Conservation (phyloP, 2,113 vertebrate species). For the Regulus satrapa region DNA sequence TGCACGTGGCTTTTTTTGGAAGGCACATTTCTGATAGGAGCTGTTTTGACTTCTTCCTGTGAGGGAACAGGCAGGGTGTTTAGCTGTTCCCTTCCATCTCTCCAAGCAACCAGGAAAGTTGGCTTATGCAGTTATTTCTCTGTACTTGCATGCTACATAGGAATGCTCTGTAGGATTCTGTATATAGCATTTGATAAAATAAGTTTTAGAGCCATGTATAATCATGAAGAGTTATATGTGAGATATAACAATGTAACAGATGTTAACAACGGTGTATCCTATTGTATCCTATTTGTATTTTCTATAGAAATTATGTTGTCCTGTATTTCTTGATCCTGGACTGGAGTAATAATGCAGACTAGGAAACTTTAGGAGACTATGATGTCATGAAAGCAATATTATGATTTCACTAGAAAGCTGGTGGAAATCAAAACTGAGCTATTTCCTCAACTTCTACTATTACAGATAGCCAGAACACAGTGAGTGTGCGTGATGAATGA, state of each 20-base stretch:
- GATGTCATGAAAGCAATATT: constrained; percentile 10
- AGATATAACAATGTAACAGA: not conserved
- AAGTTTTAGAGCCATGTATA: not conserved
- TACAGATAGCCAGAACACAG: not conserved
- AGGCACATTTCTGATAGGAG: constrained; percentile 38
- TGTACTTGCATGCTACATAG: not conserved
- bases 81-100: constrained; percentile 49
- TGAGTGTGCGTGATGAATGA: constrained; percentile 8
- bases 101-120: constrained; percentile 55
- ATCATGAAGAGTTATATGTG: not conserved
- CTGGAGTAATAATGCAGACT: not conserved
- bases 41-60: constrained; percentile 60
- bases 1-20: constrained; percentile 64
- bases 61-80: constrained; percentile 57
- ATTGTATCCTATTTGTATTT: not conserved
- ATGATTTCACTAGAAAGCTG: not conserved
- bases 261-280: not conserved
- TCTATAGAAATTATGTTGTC: not conserved
- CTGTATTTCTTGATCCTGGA: not conserved
- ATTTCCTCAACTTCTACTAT: not conserved
- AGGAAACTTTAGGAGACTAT: not conserved
- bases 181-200: constrained; percentile 27
- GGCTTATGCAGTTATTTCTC: constrained; percentile 37
- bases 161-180: not conserved
- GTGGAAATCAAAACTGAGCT: not conserved